Base-by-base conservation (phyloP, 2,888 invertebrate genomes). In the Xanthostigma xanthostigma region DNA sequence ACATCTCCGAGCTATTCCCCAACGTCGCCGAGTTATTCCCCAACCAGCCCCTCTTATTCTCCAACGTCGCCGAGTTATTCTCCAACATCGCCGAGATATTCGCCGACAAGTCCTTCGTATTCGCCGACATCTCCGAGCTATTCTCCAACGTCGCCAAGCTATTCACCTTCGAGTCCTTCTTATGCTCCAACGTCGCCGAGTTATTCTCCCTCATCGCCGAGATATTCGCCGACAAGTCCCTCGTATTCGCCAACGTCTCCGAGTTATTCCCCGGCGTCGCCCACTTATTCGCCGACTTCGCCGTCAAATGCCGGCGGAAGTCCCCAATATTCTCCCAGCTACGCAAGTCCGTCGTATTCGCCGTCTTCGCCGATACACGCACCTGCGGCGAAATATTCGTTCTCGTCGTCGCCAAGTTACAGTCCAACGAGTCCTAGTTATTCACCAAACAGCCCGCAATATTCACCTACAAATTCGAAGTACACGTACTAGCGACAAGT, bases 251-350 rank as follows among this genome's bases (percentile, higher is more conserved):
- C n/a, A n/a, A n/a, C 83, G 1, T 84, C 83, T 2, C 89, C 87
- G 1, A 81, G 79, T 55, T 89, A 89, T 61, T 88, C 88, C 1
- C 89, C n/a, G n/a, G n/a, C n/a, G n/a, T n/a, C n/a, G n/a, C n/a
- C n/a, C n/a, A n/a, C n/a, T n/a, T n/a, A n/a, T n/a, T n/a, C n/a
- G n/a, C n/a, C 92, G 5, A 83, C 85, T 0, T 84, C 83, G 2
- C 91, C 91, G 0, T 84, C 85, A 0, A 78, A 81, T 50, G 73
- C 78, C 52, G 79, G 87, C 52, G 80, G 85, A 47, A 84, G 84
- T 57, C 91, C 90, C 1, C 82, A 81, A 48, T 91, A 90, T 64
- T 85, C 88, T 1, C 92, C 92, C 0, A 84, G 81, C 57, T 92
- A 92, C 2, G 82, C 86, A 0, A 85, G 82, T 55, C 85, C 84